Base-by-base conservation (phyloP, 2,888 invertebrate genomes). In the Ligdia adustata region DNA sequence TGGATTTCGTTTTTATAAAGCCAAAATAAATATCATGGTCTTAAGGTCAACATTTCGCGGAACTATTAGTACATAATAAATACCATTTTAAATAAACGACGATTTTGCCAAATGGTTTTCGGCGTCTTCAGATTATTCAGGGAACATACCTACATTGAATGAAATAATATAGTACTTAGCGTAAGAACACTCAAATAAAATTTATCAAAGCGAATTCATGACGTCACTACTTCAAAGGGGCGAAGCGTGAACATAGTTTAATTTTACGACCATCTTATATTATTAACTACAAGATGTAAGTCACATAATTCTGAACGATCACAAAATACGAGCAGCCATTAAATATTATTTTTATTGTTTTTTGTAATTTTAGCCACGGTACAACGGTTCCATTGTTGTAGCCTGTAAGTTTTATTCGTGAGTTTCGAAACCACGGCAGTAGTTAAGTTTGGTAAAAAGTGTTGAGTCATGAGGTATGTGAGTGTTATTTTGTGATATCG, bases 341-440 rank as follows among this genome's bases (percentile, higher is more conserved):
- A 71, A 71, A 71, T 26, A 69, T 62, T 45, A 61, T 68, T 79
- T 75, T 75, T 75, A 79, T 77, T 72, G 62, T 75, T 76, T 67
- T 70, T 66, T 50, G 44, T 62, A 60, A 60, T 47, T 31, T 37
- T 44, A 40, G 37, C n/a, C 34, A 20, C 31, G 34, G 18, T 41
- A 44, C 41, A 52, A 45, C n/a, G 38, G 26, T 9, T 28, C 43
- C 48, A 45, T 57, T 53, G 45, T 53, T 46, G 24, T 40, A 9
- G 16, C 22, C 9, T 22, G 1, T 15, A n/a, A 24, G 15, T 7
- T 12, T 39, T 22, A 39, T 27, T 28, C 27, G 13, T 20, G 9
- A 16, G 15, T 15, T 26, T 37, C 24, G n/a, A n/a, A n/a, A n/a
- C n/a, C n/a, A n/a, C n/a, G n/a, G n/a, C n/a, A n/a, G n/a, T n/a